Base-by-base conservation (phyloP, 2,888 invertebrate genomes). In the Andrena chrysosceles region DNA sequence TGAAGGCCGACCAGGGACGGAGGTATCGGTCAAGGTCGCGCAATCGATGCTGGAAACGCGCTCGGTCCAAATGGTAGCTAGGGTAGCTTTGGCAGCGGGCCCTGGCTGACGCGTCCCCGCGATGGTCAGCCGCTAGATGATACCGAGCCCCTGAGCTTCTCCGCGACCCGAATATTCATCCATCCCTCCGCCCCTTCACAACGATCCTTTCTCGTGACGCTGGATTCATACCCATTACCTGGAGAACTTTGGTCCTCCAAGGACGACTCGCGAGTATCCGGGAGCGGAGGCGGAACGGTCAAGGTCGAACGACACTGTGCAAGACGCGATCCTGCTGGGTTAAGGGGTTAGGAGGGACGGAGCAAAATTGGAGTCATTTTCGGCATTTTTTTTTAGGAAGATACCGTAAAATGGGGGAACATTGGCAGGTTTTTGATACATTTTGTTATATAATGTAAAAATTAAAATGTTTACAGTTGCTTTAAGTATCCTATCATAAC, bases 31-130 rank as follows among this genome's bases (percentile, higher is more conserved):
- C 74, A 85, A 85, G 80, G 75, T 78, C 62, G 29, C 67, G 77
- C 73, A 85, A 85, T 87, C 87, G 81, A 87, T 87, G 79, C 73
- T 75, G 84, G 77, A 81, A 66, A 80, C 72, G 29, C 80, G 48
- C 49, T 68, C 16, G 68, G 33, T 71, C 68, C 59, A 23, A 70
- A 63, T 13, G 16, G 7, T 8, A 10, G 48, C 54, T 20, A 63
- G 6, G 16, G 8, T 8, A 10, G 48, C 54, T 20, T 75, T 85
- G 80, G 85, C 83, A 77, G 3, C 60, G 75, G 75, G 68, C 71
- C 71, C 77, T 77, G 70, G 67, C n/a, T n/a, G n/a, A 8, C 8
- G 54, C 20, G 23, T 26, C 3, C 23, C 20, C 20, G 54, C 20
- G 54, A 54, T 6, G 20, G 23, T 20, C 23, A 23, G n/a, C 8